Conservation (phyloP, 2,888 invertebrate species). For the Teleiodes luculella region DNA sequence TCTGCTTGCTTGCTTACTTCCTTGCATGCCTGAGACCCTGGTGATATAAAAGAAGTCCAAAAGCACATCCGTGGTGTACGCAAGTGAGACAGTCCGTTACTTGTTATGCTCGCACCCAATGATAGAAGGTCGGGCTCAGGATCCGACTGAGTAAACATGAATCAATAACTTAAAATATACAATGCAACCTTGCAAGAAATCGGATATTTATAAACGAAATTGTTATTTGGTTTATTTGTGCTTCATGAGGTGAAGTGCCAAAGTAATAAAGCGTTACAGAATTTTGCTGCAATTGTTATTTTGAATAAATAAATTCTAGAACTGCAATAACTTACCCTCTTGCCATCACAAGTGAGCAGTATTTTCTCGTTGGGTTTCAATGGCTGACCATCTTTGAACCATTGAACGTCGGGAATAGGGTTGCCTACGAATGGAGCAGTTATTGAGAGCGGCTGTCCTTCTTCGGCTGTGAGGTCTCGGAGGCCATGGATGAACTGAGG, state of each 20-base stretch:
- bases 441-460: constrained; percentile 86
- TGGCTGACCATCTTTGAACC: constrained; percentile 87
- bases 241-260: neutral
- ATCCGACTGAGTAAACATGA: neutral
- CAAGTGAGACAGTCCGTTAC: neutral
- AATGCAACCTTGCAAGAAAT: too few species aligned
- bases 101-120: neutral
- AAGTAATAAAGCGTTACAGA: neutral
- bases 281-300: neutral
- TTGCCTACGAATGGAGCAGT: constrained; percentile 87
- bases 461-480: constrained; percentile 87
- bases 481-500: constrained; percentile 87
- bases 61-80: neutral
- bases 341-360: constrained; percentile 90
- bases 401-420: constrained; percentile 88
- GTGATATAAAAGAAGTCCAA: neutral
- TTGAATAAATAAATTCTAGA: too few species aligned
- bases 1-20: neutral
- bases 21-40: neutral
- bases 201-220: too few species aligned
- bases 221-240: too few species aligned
- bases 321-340: constrained; percentile 78
- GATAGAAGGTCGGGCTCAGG: neutral
- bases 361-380: constrained; percentile 82
- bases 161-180: neutral